These are phyloP conservation scores for Crossaster papposus DNA, from an alignment of 53 echinoderm and acorn worm species.

Conservation along the genomic window DNA sequence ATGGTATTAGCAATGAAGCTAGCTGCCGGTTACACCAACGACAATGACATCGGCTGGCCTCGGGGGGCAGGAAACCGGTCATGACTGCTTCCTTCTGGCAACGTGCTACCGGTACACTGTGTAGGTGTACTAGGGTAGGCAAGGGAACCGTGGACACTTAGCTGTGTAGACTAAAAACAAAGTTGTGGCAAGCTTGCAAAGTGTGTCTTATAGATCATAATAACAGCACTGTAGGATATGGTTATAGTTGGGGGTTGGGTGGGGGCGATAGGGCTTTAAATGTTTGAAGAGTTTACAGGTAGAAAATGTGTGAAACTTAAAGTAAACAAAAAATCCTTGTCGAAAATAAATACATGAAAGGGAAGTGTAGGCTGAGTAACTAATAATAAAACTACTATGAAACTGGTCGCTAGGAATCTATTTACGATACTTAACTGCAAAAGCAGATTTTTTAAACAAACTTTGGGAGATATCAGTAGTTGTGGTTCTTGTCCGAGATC, in stretches of 20 bases:
- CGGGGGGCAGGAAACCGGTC: background rate
- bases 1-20: background rate
- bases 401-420: background rate
- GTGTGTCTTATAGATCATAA: background rate
- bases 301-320: background rate
- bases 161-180: background rate
- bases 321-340: background rate
- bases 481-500: too few species aligned
- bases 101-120: background rate
- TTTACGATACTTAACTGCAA: too few species aligned
- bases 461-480: too few species aligned
- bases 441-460: too few species aligned
- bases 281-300: background rate
- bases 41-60: slow-evolving; percentile 31
- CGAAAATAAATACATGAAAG: too few species aligned
- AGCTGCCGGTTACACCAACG: background rate
- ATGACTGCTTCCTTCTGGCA: slow-evolving; percentile 33
- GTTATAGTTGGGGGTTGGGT: background rate
- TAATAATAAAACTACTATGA: too few species aligned
- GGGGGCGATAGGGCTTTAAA: background rate
- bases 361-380: background rate
- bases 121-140: background rate
- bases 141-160: slow-evolving; percentile 7
- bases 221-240: background rate
- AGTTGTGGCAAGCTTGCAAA: background rate